Evolutionary conservation across 2,797 vertebrate species (phyloP), one percentile per base, ranked within the genome.

Genomic region (Poecilia gillii): DNA sequence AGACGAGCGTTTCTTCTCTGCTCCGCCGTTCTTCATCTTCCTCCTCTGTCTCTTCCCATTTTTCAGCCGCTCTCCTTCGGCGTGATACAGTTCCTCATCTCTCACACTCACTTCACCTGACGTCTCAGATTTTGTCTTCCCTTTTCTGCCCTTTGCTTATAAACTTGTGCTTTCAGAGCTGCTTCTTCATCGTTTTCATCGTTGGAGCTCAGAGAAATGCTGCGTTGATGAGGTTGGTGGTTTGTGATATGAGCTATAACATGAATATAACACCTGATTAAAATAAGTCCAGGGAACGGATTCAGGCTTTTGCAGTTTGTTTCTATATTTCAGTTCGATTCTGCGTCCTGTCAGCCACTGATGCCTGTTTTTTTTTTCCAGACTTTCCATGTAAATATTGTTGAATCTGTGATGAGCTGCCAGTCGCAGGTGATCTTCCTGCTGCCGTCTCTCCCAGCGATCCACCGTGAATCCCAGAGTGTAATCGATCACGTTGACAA

Each of bases 381-480:
- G 89, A 70, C 81, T 80, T 80, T 57, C 86, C 88, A 87, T 93
- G 88, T 95, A 92, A 93, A 91, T 93, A 93, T 88, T 90, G 89
- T 91, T 90, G 90, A 90, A 90, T 93, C 79, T 72, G 83, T 83
- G 86, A 91, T 90, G 87, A 91, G 91, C 84, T 79, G 88, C 82
- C 9, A 78, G 64, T 94, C 85, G 81, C 87, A 25, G 77, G 89
- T 16, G 81, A 83, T 88, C 90, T 86, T 84, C 81, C 73, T 49
- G 77, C 90, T 84, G 88, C 90, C 13, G 70, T 79, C 79, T 80
- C 86, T 85, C 82, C 74, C 85, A 46, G 68, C 77, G 20, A 90
- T 92, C 88, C 89, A 87, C 93, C 89, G 89, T 59, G 83, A 14
- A 1, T 74, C 74, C 82, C 72, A 80, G 87, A 64, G 46, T 78